A percentile compares a stretch with the other conserved stretches of the same genome.
These are phyloP conservation scores for Pachypeltis micranthus DNA, from an alignment of 1,140 invertebrate species.

Conservation along the genomic window DNA sequence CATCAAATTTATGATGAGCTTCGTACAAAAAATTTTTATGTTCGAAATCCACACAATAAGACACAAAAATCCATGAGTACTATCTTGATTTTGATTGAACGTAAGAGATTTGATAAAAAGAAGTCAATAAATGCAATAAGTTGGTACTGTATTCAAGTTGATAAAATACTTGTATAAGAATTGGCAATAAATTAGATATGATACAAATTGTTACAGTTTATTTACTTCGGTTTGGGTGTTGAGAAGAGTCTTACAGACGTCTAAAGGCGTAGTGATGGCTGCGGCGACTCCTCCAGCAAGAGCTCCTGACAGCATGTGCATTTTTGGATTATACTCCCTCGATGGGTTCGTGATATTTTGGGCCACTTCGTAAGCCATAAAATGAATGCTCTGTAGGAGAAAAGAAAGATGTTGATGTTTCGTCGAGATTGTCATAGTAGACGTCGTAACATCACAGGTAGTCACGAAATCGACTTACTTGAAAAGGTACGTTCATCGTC, in stretches of 20 bases:
- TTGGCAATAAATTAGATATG: not conserved
- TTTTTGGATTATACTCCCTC: constrained; percentile 74
- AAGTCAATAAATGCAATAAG: not conserved
- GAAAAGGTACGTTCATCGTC: constrained; percentile 96
- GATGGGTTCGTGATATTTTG: constrained; percentile 71
- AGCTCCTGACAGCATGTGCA: constrained; percentile 80
- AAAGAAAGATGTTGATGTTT: not conserved
- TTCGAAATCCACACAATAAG: too few species aligned
- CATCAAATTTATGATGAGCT: too few species aligned
- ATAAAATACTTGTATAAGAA: not conserved
- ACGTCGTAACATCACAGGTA: too few species aligned
- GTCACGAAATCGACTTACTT: too few species aligned
- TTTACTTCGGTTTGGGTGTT: constrained; percentile 76
- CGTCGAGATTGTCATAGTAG: too few species aligned
- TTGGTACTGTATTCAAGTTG: not conserved
- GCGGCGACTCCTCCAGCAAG: constrained; percentile 87
- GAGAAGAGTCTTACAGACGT: constrained; percentile 95
- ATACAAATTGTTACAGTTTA: constrained; percentile 23
- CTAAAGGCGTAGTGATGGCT: constrained; percentile 91
- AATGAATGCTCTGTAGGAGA: constrained; percentile 53
- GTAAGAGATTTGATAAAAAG: too few species aligned
- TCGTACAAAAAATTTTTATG: too few species aligned
- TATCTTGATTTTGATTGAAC: too few species aligned
- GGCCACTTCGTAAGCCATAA: constrained; percentile 86
- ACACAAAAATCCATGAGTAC: too few species aligned